Evolutionary conservation across 1,140 invertebrate genomes (phyloP), one percentile per base, ranked within the genome.

Genomic region (Pygmarrhopalites habei): DNA sequence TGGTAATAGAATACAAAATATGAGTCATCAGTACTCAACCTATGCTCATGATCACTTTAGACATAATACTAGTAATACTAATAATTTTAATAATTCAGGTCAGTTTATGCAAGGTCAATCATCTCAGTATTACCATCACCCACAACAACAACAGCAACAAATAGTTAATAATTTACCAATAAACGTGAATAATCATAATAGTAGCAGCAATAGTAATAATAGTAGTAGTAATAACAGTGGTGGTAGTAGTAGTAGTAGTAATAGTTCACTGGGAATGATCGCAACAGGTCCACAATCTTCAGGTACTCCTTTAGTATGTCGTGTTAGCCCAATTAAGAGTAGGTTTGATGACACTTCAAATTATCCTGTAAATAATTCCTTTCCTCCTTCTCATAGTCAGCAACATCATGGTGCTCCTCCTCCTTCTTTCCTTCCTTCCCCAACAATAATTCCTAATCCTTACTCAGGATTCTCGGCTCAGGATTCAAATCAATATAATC

Each of bases 261-360:
- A 46, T 46, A 17, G 44, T n/a, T 5, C 5, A 49, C 15, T 14
- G 7, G 19, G 46, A 12, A n/a, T 19, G 7, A 49, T 7, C 19
- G 10, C 15, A 19, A 12, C 46, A 17, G 14, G 49, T 12, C 49
- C 23, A 25, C n/a, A 29, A 15, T 49, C 21, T 49, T 23, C 15
- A 21, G 10, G 10, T 49, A 7, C 14, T 25, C 61, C 61, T 10
- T 30, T 57, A 28, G 61, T 63, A 10, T 63, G 61, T 47, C 52
- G 61, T 7, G 61, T 63, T 5, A 63, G 23, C 17, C 61, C 61
- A 2, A 63, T 63, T 57, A 35, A 53, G 10, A 57, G 26, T 47
- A 57, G 61, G 39, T 49, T 46, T 46, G 61, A 63, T 19, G 49
- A 52, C 28, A 21, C 49, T 25, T 52, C 49, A 15, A 29, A 29